These are phyloP conservation scores for Drosophila rhopaloa DNA, from an alignment of 1,140 invertebrate genomes.

Conservation along the genomic window DNA sequence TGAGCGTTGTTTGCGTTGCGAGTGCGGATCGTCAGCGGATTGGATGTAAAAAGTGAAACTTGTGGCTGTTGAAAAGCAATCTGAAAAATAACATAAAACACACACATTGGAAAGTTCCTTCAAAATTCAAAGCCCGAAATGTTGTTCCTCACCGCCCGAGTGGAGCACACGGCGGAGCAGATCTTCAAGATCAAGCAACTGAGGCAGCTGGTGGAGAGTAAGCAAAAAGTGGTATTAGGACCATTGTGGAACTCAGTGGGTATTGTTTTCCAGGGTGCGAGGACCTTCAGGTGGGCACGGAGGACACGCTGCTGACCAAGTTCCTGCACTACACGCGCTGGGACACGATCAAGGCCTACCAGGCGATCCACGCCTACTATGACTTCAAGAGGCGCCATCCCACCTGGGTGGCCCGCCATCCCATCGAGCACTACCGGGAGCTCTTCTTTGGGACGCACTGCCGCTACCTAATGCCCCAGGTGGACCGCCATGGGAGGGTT, in stretches of 20 bases:
- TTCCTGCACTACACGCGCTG: conserved; percentile 67
- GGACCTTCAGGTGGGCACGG: conserved; percentile 65
- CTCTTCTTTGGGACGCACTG: conserved; percentile 61
- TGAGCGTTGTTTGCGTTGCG: conserved; percentile 45
- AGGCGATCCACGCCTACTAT: conserved; percentile 72
- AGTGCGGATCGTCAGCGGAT: conserved; percentile 54
- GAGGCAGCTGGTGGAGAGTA: conserved; percentile 68
- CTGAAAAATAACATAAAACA: background rate
- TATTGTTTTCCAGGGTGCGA: conserved; percentile 44
- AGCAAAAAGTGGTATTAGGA: conserved; percentile 12
- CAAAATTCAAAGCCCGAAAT: conserved; percentile 35
- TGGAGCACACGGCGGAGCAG: conserved; percentile 51
- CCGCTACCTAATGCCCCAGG: conserved; percentile 74
- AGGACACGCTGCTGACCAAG: conserved; percentile 73
- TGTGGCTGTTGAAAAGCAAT: conserved; percentile 1
- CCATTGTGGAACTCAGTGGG: background rate
- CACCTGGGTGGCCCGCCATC: conserved; percentile 73
- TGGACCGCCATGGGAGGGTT: conserved; percentile 69
- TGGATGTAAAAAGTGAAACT: conserved; percentile 16
- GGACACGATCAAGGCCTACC: conserved; percentile 69
- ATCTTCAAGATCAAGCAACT: conserved; percentile 67
- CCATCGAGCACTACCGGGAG: conserved; percentile 61
- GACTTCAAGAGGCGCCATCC: conserved; percentile 75
- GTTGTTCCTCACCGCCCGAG: conserved; percentile 46
- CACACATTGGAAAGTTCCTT: conserved; percentile 9